Evolutionary conservation across 2,113 vertebrate species (phyloP), one percentile per base, ranked within the genome.

Genomic region (Myrmophylax atrothorax): DNA sequence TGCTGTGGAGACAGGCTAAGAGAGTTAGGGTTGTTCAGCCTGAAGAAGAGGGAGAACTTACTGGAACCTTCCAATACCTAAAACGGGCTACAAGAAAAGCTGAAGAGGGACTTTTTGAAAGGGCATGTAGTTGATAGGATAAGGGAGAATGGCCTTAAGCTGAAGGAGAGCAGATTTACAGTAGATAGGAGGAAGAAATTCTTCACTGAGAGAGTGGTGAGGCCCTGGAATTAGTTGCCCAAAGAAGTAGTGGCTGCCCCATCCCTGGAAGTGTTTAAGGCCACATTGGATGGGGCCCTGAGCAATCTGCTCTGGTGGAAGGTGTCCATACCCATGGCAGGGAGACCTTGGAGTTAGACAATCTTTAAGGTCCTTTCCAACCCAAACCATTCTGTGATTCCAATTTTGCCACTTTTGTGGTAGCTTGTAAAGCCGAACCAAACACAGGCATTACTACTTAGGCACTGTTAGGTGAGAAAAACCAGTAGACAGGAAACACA

Each of bases 361-460:
- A 12, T 38, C 37, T 74, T 23, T 24, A n/a, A 1, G 15, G 33
- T 46, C 28, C 23, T 7, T 67, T 75, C 26, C 23, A 60, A 25
- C 15, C 8, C 28, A 60, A 46, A 81, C n/a, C 5, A 2, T 82
- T 82, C 10, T 38, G 0, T 59, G 18, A 46, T 46, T 74, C 50
- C 72, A 15, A 33, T 60, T 79, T 73, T 60, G 37, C 13, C 3
- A 18, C 20, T 28, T 64, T 18, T 49, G 14, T 59, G 9, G 15
- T 66, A 25, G 35, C 26, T 93, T 33, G 35, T 52, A 64, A 50
- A 92, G 40, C 66, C 50, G 50, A 59, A 25, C 14, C 26, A 50
- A 44, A 50, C 31, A 24, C 25, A 37, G 6, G 33, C 0, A 0
- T 44, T 64, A 29, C 11, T 5, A 0, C 90, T 58, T 22, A 20